Percentiles rank a stretch among this genome's conserved stretches.
Evolutionary conservation across 2,797 vertebrate species (phyloP).

Genomic region (Brachyalestes nurse): DNA sequence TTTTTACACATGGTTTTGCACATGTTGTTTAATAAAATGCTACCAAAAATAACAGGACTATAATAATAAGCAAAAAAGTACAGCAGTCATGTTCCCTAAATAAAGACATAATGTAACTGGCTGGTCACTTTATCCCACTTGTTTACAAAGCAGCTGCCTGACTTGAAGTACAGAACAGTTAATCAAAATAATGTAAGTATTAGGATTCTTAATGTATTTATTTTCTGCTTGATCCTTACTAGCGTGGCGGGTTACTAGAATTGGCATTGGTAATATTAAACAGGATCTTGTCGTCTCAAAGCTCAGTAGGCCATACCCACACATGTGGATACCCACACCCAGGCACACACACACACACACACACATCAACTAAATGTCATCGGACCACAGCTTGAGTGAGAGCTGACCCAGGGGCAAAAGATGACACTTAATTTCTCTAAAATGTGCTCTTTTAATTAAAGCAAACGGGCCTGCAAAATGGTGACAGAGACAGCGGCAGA

Average conservation of each 20-base stretch:
- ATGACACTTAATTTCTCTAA: conserved; percentile 69
- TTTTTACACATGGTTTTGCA: too few species aligned
- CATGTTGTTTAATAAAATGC: too few species aligned
- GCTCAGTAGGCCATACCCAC: conserved; percentile 10
- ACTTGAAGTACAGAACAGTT: background rate
- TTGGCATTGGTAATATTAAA: conserved; percentile 13
- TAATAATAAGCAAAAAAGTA: too few species aligned
- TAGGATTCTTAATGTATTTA: too few species aligned
- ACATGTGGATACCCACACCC: background rate
- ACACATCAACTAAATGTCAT: conserved; percentile 64
- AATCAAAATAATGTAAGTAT: background rate
- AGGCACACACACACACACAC: conserved; percentile 13
- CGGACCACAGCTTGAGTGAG: conserved; percentile 57
- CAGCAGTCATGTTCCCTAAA: background rate
- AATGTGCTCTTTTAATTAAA: conserved; percentile 80
- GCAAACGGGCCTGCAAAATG: conserved; percentile 69
- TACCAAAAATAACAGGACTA: too few species aligned
- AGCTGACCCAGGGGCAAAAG: conserved; percentile 63
- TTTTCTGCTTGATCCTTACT: too few species aligned
- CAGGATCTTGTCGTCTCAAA: conserved; percentile 13
- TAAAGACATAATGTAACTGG: background rate
- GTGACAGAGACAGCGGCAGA: conserved; percentile 54
- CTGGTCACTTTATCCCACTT: background rate
- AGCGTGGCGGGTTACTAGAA: background rate
- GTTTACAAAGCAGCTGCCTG: background rate